Conservation (phyloP, 2,113 vertebrate species). For the Stigmatopora nigra region DNA sequence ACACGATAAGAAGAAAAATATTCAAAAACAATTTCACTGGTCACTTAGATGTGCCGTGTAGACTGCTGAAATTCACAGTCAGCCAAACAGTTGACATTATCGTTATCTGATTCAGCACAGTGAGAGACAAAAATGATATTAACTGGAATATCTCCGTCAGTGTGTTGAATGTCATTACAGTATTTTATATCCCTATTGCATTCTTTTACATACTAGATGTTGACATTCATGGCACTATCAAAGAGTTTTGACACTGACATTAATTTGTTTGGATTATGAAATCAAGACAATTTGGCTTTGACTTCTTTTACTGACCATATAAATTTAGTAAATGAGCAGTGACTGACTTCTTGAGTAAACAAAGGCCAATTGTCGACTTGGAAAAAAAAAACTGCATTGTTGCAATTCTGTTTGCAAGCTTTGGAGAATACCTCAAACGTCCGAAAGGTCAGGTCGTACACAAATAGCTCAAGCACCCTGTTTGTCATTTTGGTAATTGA, state of each 20-base stretch:
- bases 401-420: slow-evolving; percentile 23
- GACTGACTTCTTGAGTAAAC: not conserved
- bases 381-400: not conserved
- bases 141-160: not conserved
- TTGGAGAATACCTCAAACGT: slow-evolving; percentile 37
- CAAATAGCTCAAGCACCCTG: slow-evolving; percentile 49
- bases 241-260: not conserved
- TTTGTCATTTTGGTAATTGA: slow-evolving; percentile 55
- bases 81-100: not conserved
- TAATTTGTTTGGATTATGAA: not conserved
- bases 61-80: not conserved
- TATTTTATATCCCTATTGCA: not conserved
- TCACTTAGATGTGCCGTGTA: not conserved
- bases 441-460: slow-evolving; percentile 60
- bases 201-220: not conserved
- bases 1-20: not conserved
- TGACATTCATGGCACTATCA: not conserved
- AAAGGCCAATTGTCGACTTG: not conserved
- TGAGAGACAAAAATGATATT: not conserved
- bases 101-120: not conserved
- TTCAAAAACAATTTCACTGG: not conserved
- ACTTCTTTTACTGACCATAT: not conserved
- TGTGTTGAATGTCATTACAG: not conserved
- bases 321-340: not conserved
- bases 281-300: not conserved